These are phyloP conservation scores for Lapara coniferarum DNA, from an alignment of 2,888 invertebrate genomes.

Conservation along the genomic window DNA sequence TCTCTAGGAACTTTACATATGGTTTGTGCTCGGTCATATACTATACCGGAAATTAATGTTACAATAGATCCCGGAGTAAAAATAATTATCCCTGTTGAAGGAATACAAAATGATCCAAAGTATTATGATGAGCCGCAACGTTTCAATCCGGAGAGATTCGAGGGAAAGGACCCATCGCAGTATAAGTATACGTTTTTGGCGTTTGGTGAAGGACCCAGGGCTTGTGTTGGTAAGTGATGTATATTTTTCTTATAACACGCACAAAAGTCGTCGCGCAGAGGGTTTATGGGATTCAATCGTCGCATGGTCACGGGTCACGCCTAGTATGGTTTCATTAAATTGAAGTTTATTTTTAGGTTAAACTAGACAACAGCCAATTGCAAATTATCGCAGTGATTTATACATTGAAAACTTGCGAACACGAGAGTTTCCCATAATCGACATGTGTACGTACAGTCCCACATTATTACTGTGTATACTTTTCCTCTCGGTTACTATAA, in stretches of 20 bases:
- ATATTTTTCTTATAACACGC: background rate
- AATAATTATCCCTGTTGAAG: slow-evolving; percentile 61
- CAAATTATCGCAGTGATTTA: too few species aligned
- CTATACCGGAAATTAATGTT: slow-evolving; percentile 52
- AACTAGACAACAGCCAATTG: too few species aligned
- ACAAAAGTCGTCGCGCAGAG: too few species aligned
- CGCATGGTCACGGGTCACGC: too few species aligned
- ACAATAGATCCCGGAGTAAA: slow-evolving; percentile 62
- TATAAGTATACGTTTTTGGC: slow-evolving; percentile 57
- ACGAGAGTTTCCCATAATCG: too few species aligned
- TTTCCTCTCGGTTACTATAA: too few species aligned
- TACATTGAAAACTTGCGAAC: too few species aligned
- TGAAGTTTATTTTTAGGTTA: too few species aligned
- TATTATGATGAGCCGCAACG: slow-evolving; percentile 60
- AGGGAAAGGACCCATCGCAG: slow-evolving; percentile 35
- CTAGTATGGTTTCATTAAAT: too few species aligned
- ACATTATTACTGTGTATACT: too few species aligned
- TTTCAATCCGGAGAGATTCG: slow-evolving; percentile 59
- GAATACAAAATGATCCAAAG: slow-evolving; percentile 61
- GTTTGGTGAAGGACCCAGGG: slow-evolving; percentile 64
- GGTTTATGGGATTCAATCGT: too few species aligned
- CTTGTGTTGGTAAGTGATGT: slow-evolving; percentile 59
- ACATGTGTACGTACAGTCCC: too few species aligned
- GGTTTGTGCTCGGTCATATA: slow-evolving; percentile 52
- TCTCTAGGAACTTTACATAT: slow-evolving; percentile 57